Percentiles rank a stretch among this genome's conserved stretches.
phyloP scores from a whole-genome alignment of 2,888 invertebrate species.

The Reticulitermes lucifugus region DNA sequence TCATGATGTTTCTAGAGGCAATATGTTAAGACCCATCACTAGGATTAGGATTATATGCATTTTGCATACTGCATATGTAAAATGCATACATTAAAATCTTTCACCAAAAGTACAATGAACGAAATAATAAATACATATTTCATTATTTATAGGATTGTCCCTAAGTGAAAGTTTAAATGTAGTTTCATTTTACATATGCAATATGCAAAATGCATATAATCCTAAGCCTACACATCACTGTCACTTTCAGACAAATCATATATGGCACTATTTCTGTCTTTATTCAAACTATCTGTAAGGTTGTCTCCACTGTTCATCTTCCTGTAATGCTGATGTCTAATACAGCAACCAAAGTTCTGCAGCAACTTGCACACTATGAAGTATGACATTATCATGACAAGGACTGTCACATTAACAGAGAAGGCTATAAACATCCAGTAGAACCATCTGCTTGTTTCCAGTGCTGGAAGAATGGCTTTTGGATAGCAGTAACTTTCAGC shows the following conservation, averaged over 20 bases:
- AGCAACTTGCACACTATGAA: slow-evolving; percentile 42
- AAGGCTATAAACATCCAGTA: slow-evolving; percentile 65
- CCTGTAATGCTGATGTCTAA: slow-evolving; percentile 23
- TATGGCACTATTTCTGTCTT: background rate
- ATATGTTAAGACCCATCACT: background rate
- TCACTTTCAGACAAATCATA: slow-evolving; percentile 41
- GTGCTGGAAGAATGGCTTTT: slow-evolving; percentile 63
- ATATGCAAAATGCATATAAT: too few relatives aligned
- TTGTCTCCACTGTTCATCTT: slow-evolving; percentile 28
- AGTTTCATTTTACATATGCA: too few relatives aligned
- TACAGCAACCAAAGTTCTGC: background rate
- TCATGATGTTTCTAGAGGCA: background rate
- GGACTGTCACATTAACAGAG: slow-evolving; percentile 61
- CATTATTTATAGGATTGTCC: too few relatives aligned
- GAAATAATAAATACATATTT: too few relatives aligned
- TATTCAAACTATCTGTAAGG: background rate
- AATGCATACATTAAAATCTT: too few relatives aligned
- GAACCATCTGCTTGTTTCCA: slow-evolving; percentile 65
- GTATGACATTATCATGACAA: slow-evolving; percentile 56
- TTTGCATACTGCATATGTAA: too few relatives aligned
- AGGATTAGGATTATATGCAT: too few relatives aligned
- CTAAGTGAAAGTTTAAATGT: too few relatives aligned
- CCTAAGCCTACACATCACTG: background rate
- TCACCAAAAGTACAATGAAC: too few relatives aligned
- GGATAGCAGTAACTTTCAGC: slow-evolving; percentile 67